phyloP scores from a whole-genome alignment of 1,140 invertebrate genomes.

The Belonocnema kinseyi region DNA sequence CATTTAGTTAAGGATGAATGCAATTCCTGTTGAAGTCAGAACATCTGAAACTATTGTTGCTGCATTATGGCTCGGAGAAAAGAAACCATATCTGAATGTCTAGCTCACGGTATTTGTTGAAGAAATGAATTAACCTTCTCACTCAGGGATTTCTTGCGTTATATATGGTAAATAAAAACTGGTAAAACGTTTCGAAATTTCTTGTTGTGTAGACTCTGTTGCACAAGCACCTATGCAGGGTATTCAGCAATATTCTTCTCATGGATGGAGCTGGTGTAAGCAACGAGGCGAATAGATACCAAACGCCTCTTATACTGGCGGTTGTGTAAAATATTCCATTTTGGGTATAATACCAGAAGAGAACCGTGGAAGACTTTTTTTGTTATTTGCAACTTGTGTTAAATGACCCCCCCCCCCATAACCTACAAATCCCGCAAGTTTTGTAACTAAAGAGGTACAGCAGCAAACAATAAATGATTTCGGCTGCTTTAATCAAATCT shows the following conservation, averaged over 20 bases:
- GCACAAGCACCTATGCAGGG: slow-evolving; percentile 40
- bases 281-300: slow-evolving; percentile 12
- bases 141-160: slow-evolving; percentile 13
- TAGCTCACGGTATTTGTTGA: slow-evolving; percentile 36
- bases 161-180: neutral
- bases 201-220: slow-evolving; percentile 22
- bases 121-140: slow-evolving; percentile 33
- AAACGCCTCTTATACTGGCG: neutral
- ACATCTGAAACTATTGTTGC: slow-evolving; percentile 17
- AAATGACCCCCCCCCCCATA: neutral
- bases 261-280: slow-evolving; percentile 33
- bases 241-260: slow-evolving; percentile 7
- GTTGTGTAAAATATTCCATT: slow-evolving; percentile 25
- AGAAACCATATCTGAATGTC: slow-evolving; percentile 40
- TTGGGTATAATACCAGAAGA: neutral
- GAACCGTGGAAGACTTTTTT: slow-evolving; percentile 26
- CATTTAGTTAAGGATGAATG: slow-evolving; percentile 9
- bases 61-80: slow-evolving; percentile 17
- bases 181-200: slow-evolving; percentile 1
- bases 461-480: too few relatives aligned
- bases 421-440: too few relatives aligned
- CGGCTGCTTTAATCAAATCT: too few relatives aligned
- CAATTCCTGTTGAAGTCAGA: slow-evolving; percentile 35
- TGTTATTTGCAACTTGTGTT: neutral
- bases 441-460: too few relatives aligned